phyloP scores from a whole-genome alignment of 2,797 vertebrate species.

The Chrysolophus pictus region DNA sequence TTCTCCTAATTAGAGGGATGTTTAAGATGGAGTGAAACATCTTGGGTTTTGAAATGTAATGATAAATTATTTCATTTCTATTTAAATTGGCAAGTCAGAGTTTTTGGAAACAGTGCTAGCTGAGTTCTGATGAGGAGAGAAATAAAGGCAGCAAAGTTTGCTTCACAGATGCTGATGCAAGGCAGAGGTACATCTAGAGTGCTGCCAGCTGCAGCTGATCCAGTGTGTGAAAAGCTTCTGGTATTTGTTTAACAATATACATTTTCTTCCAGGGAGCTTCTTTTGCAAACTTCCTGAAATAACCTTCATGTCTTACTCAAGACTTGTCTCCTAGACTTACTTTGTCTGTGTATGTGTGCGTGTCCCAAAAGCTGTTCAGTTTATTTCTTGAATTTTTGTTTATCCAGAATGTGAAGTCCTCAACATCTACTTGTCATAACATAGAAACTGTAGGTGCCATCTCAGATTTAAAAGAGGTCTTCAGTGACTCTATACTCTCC shows the following conservation, averaged over 20 bases:
- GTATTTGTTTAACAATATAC: rapidly evolving
- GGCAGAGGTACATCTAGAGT: not conserved
- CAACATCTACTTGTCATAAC: rapidly evolving
- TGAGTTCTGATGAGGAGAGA: not conserved
- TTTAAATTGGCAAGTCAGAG: not conserved
- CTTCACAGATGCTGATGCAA: not conserved
- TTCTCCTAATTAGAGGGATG: not conserved
- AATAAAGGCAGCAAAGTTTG: rapidly evolving
- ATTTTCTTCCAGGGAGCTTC: not conserved
- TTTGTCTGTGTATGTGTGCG: not conserved
- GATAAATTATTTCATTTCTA: not conserved
- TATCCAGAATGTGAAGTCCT: not conserved
- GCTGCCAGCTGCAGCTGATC: not conserved
- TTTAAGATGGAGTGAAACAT: not conserved
- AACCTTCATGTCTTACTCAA: not conserved
- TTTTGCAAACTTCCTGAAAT: not conserved
- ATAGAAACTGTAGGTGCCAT: not conserved
- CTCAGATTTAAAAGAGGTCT: not conserved
- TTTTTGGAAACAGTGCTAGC: not conserved
- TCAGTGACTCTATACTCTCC: not conserved
- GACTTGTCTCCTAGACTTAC: too few species aligned
- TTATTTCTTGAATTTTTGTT: not conserved
- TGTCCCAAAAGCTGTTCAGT: not conserved
- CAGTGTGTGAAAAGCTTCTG: rapidly evolving
- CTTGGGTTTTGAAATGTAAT: not conserved